Percentiles rank a stretch among this genome's conserved stretches.
Evolutionary conservation across 1,140 invertebrate species (phyloP).

Genomic region (Coptotermes formosanus): DNA sequence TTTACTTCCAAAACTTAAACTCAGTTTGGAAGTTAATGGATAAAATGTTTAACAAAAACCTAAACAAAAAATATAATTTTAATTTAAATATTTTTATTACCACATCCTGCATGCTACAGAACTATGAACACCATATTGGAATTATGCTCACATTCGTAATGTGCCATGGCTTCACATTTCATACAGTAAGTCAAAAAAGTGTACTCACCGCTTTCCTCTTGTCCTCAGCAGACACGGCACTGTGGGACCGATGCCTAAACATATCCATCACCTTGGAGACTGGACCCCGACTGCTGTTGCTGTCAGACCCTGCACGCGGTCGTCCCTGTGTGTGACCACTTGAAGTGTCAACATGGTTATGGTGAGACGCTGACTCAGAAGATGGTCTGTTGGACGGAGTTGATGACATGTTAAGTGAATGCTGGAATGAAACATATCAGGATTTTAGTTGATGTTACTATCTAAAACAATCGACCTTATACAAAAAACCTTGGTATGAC

Average conservation of each 20-base stretch:
- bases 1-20: no score
- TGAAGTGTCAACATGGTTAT: constrained; percentile 40
- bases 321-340: constrained; percentile 42
- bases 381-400: constrained; percentile 38
- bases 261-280: constrained; percentile 89
- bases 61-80: no score
- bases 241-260: constrained; percentile 76
- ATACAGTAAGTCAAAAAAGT: background rate
- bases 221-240: constrained; percentile 66
- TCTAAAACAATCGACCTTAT: no score
- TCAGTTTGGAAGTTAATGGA: no score
- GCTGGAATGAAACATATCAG: background rate
- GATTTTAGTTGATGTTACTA: no score
- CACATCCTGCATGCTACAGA: no score
- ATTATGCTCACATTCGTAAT: no score
- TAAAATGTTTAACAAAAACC: no score
- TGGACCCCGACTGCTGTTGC: constrained; percentile 55
- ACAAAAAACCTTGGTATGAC: no score
- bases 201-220: constrained; percentile 72
- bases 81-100: no score
- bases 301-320: constrained; percentile 54
- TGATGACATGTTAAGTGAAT: constrained; percentile 32
- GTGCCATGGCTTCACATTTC: background rate
- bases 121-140: no score
- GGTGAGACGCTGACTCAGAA: constrained; percentile 27